Evolutionary conservation across 2,888 invertebrate genomes (phyloP).

Genomic region (Agelastica alni): DNA sequence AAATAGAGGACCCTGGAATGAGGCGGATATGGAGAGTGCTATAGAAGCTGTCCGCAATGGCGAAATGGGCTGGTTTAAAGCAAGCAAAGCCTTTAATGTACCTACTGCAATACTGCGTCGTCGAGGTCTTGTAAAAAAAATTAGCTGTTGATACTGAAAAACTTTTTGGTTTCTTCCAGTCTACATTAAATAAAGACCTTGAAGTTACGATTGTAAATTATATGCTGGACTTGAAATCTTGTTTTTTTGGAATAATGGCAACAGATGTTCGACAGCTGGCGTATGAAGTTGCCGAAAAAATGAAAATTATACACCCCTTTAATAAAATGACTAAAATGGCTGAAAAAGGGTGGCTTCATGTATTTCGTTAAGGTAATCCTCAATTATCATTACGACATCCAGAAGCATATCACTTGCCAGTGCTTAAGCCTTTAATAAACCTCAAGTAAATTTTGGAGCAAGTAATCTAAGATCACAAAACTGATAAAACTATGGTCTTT

Average conservation of each 20-base stretch:
- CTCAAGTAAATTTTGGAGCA: too few species aligned
- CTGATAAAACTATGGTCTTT: too few species aligned
- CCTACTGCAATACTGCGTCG: slow-evolving; percentile 1
- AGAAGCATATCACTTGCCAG: slow-evolving; percentile 29
- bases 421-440: slow-evolving; percentile 27
- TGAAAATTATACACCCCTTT: slow-evolving; percentile 26
- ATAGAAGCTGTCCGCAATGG: neutral
- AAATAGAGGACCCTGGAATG: neutral
- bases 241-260: slow-evolving; percentile 18
- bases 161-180: slow-evolving; percentile 13
- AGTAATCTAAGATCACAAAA: too few species aligned
- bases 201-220: slow-evolving; percentile 3
- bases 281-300: slow-evolving; percentile 21
- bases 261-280: slow-evolving; percentile 10
- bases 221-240: slow-evolving; percentile 2
- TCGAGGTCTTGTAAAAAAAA: slow-evolving; percentile 17
- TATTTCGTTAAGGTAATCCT: slow-evolving; percentile 18
- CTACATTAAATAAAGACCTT: slow-evolving; percentile 1
- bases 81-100: neutral
- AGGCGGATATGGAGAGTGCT: neutral
- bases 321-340: slow-evolving; percentile 19
- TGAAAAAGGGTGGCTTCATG: too few species aligned
- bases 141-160: slow-evolving; percentile 11
- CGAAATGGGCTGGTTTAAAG: slow-evolving; percentile 1
- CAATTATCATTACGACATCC: slow-evolving; percentile 23